These are phyloP conservation scores for Scolanthus callimorphus DNA, from an alignment of 92 coral and sea anemone species.

Conservation along the genomic window DNA sequence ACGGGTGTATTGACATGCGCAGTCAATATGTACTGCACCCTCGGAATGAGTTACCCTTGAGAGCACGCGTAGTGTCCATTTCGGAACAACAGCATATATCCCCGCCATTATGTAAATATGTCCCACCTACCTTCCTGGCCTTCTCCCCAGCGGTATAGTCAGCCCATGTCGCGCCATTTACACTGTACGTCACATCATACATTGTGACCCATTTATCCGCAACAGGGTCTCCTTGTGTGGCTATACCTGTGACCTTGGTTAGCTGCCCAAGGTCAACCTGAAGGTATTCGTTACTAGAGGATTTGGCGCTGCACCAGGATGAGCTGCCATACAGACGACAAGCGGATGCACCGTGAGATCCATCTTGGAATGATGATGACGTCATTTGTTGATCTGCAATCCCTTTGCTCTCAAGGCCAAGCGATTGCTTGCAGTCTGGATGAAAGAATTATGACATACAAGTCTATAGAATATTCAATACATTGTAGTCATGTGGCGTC, in stretches of 20 bases:
- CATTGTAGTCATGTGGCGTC: no score
- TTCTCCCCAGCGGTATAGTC: conserved; percentile 14
- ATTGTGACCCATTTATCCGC: conserved; percentile 43
- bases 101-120: no score
- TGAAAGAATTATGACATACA: no score
- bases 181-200: conserved; percentile 34
- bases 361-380: conserved; percentile 26
- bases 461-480: no score
- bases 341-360: conserved; percentile 6
- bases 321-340: conserved; percentile 34
- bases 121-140: conserved; percentile 17
- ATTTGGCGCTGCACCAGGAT: conserved; percentile 29
- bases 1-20: no score
- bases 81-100: no score
- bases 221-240: conserved; percentile 50
- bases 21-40: no score
- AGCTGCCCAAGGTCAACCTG: conserved; percentile 24
- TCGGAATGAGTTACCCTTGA: no score
- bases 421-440: conserved; percentile 8
- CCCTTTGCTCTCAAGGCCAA: conserved; percentile 10
- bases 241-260: conserved; percentile 44
- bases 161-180: conserved; percentile 24
- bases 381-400: not conserved
- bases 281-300: conserved; percentile 19
- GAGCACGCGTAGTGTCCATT: no score